These are phyloP conservation scores for Lobophora halterata DNA, from an alignment of 2,888 invertebrate genomes.

Conservation along the genomic window DNA sequence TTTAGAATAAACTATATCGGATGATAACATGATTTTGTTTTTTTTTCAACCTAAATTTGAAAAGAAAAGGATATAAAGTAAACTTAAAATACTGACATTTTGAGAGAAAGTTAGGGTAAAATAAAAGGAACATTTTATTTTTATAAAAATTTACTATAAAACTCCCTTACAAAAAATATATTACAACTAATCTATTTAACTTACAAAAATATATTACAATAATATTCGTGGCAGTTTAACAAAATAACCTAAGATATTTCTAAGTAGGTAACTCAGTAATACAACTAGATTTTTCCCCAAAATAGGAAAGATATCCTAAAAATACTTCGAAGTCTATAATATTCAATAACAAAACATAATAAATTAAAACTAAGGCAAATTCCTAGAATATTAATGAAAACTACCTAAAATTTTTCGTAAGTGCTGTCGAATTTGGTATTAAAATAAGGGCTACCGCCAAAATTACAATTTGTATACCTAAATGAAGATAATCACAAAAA, in stretches of 20 bases:
- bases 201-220: conserved; percentile 58
- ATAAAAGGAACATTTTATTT: conserved; percentile 33
- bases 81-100: background rate
- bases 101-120: conserved; percentile 3
- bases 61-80: too few species aligned
- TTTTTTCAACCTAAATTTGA: too few species aligned
- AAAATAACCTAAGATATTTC: conserved; percentile 20
- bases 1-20: conserved; percentile 11
- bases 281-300: conserved; percentile 38
- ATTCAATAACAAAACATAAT: conserved; percentile 45
- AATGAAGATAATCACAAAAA: too few species aligned
- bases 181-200: conserved; percentile 45
- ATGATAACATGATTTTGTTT: conserved; percentile 1
- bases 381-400: conserved; percentile 19
- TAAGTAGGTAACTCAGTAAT: conserved; percentile 62
- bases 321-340: conserved; percentile 30
- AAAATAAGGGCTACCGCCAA: too few species aligned
- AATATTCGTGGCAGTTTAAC: conserved; percentile 58
- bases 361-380: conserved; percentile 32
- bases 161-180: conserved; percentile 51
- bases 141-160: conserved; percentile 62
- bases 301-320: conserved; percentile 38
- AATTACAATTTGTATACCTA: too few species aligned
- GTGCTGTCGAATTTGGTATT: conserved; percentile 2
- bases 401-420: background rate